phyloP scores from a whole-genome alignment of 2,797 vertebrate species.

The Acridotheres tristis region DNA sequence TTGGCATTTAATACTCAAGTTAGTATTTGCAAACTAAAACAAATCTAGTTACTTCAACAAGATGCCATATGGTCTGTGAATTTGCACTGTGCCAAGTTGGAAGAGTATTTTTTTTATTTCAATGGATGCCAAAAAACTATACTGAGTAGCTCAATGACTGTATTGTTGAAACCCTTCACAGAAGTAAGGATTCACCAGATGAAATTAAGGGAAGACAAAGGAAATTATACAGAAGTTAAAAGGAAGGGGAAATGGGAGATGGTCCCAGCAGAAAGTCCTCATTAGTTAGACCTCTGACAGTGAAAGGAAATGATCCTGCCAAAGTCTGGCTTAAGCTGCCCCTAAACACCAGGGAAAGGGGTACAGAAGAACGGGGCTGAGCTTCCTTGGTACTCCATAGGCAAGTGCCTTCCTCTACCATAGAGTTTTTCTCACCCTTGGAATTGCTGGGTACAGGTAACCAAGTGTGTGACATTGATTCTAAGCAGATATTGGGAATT shows the following conservation, averaged over 20 bases:
- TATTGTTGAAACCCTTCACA: background rate
- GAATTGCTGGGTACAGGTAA: background rate
- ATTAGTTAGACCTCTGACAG: background rate
- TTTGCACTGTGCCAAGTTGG: background rate
- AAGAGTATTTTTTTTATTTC: background rate
- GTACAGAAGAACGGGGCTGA: background rate
- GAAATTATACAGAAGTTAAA: background rate
- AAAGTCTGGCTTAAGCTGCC: background rate
- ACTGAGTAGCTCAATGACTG: background rate
- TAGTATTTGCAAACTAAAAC: conserved; percentile 40
- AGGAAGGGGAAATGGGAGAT: background rate
- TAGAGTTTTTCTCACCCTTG: background rate
- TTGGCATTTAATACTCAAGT: conserved; percentile 5
- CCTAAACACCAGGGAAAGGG: background rate
- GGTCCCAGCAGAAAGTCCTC: background rate
- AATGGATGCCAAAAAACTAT: background rate
- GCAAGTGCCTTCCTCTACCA: background rate
- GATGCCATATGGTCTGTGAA: background rate
- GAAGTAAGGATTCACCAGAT: background rate
- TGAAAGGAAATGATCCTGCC: background rate
- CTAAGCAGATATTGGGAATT: background rate
- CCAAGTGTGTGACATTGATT: background rate
- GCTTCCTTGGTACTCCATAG: background rate
- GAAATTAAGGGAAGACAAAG: background rate
- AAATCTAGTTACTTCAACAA: conserved; percentile 40